A percentile compares a stretch with the other conserved stretches of the same genome.
Conservation (phyloP, 2,888 invertebrate species). For the Cylindroiulus punctatus region DNA sequence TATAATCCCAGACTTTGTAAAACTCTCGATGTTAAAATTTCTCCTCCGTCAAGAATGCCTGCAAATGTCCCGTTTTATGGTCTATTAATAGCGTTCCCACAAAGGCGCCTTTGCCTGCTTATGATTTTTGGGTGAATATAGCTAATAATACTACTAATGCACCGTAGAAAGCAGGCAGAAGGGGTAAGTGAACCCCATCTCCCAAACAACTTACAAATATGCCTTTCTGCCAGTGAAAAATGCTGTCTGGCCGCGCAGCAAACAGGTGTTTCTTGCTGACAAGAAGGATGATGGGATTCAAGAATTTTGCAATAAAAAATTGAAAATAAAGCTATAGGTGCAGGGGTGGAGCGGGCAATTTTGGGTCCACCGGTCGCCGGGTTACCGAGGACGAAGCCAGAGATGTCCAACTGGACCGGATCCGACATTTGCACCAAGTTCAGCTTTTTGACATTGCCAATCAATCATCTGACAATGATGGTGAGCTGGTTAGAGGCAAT, state of each 20-base stretch:
- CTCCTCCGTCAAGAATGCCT: slow-evolving; percentile 2
- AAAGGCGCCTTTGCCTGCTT: not conserved
- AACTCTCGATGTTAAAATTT: not conserved
- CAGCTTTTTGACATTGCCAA: slow-evolving; percentile 22
- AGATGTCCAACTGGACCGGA: not conserved
- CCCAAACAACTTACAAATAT: slow-evolving; percentile 12
- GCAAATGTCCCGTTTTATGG: slow-evolving; percentile 21
- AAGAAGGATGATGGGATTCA: slow-evolving; percentile 25
- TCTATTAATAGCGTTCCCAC: not conserved
- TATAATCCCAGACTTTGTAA: not conserved
- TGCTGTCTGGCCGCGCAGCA: not conserved
- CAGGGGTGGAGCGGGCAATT: not conserved
- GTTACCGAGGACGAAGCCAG: not conserved
- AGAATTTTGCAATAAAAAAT: slow-evolving; percentile 27
- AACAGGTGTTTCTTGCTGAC: slow-evolving; percentile 33
- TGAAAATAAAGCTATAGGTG: not conserved
- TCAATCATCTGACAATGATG: not conserved
- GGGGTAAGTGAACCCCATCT: slow-evolving; percentile 11
- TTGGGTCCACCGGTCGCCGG: not conserved
- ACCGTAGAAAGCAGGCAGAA: not conserved
- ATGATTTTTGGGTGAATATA: slow-evolving; percentile 6
- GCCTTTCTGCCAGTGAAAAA: not conserved
- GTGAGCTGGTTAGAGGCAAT: not conserved
- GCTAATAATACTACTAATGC: slow-evolving; percentile 26
- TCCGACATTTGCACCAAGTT: not conserved